Evolutionary conservation across 1,140 invertebrate genomes (phyloP), one percentile per base, ranked within the genome.

Genomic region (Cyphomyrmex costatus): DNA sequence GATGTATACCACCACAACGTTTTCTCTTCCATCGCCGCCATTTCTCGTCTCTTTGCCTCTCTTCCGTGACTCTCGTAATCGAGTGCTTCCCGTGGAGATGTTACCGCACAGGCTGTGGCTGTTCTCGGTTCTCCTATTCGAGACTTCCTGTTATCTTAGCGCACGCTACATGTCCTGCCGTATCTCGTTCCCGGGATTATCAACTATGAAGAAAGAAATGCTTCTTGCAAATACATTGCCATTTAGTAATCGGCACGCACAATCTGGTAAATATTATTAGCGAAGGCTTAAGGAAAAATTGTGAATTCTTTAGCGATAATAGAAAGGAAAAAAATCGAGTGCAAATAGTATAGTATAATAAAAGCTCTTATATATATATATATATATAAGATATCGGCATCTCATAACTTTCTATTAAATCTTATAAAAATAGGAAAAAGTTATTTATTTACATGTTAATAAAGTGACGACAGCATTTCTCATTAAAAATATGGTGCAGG

Each of bases 81-180:
- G 89, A 92, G 86, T 89, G 78, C 71, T 91, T 91, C 89, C 91
- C 85, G 86, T 74, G 85, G 73, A 87, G 66, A 92, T 90, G 90
- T 79, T 61, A 53, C 68, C n/a, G 24, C 33, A 21, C 49, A 60
- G 46, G 30, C 30, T 83, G 19, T 30, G 79, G 79, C 53, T 79
- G 77, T 79, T 83, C 66, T n/a, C 21, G 68, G 66, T 60, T 73
- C 53, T 60, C 68, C 53, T 53, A 61, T 56, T 60, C 79, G 53
- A 73, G 21, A 16, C 53, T 83, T 73, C 79, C 79, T 83, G 79
- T 83, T 83, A 83, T 83, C 79, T 83, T 73, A 83, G 70, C 51
- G 66, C 79, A 73, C 53, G 79, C 53, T 83, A 83, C 79, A 83
- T 36, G 79, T 83, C n/a, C 53, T 83, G 24, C 19, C 58, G 51